Conservation (phyloP, 2,113 vertebrate genomes). For the Anguilla rostrata region DNA sequence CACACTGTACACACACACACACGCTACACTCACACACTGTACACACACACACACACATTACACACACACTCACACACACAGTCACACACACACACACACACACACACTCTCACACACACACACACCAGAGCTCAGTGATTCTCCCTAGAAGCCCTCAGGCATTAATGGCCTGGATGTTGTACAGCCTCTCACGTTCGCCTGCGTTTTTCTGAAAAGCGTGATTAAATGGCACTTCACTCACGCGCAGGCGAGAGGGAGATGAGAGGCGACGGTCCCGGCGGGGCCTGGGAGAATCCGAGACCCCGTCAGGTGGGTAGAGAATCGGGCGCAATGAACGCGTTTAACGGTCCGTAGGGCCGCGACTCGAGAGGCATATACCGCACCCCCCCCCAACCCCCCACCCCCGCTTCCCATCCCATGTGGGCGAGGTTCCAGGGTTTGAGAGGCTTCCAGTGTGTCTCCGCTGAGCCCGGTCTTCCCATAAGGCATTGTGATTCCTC, state of each 20-base stretch:
- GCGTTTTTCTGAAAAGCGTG: neutral
- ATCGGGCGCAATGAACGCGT: too few species aligned
- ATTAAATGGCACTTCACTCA: neutral
- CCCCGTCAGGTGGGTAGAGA: too few species aligned
- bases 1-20: neutral
- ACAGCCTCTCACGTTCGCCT: neutral
- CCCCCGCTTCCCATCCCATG: too few species aligned
- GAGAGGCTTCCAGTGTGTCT: neutral
- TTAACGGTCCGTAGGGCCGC: too few species aligned
- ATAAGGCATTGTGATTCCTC: neutral
- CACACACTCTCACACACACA: slow-evolving; percentile 14
- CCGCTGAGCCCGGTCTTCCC: slow-evolving; percentile 3
- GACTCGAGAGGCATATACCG: too few species aligned
- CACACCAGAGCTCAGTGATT: neutral
- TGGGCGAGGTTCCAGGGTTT: too few species aligned
- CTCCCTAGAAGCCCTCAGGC: neutral
- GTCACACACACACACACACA: slow-evolving; percentile 1
- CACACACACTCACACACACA: slow-evolving; percentile 12
- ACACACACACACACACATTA: too few species aligned
- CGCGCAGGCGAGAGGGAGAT: slow-evolving; percentile 43
- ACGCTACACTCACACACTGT: too few species aligned
- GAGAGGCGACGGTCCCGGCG: slow-evolving; percentile 28
- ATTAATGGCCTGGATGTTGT: neutral
- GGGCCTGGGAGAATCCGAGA: too few species aligned
- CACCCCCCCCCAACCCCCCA: too few species aligned